These are phyloP conservation scores for Craniophora ligustri DNA, from an alignment of 2,888 invertebrate genomes.

Conservation along the genomic window DNA sequence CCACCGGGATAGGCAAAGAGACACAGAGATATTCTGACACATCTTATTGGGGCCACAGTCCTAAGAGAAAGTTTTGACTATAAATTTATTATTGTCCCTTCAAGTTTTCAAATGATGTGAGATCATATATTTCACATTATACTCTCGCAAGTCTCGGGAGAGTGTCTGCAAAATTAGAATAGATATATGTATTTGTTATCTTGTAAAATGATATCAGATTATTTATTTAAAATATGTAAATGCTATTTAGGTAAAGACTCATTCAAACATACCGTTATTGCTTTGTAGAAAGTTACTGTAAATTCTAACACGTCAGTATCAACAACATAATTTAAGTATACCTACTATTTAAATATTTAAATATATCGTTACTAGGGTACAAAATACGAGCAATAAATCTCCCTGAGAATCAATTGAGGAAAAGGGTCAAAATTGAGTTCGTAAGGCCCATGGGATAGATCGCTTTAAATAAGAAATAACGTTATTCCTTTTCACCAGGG, in stretches of 20 bases:
- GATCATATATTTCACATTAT: slow-evolving; percentile 46
- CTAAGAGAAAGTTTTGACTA: slow-evolving; percentile 46
- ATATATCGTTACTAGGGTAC: neutral
- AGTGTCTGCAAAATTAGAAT: slow-evolving; percentile 35
- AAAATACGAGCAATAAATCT: slow-evolving; percentile 1
- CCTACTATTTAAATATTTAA: neutral
- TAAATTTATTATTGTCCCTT: slow-evolving; percentile 53
- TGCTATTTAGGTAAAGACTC: too few relatives aligned
- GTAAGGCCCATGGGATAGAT: slow-evolving; percentile 3
- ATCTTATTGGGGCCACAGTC: slow-evolving; percentile 28
- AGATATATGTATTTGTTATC: slow-evolving; percentile 22
- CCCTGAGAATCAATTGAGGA: neutral
- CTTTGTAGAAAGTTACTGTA: too few relatives aligned
- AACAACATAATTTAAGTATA: too few relatives aligned
- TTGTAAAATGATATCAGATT: too few relatives aligned
- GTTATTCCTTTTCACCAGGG: neutral
- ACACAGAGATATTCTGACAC: slow-evolving; percentile 36
- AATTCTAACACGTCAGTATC: too few relatives aligned
- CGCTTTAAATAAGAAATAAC: neutral
- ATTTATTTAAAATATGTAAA: too few relatives aligned
- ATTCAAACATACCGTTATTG: too few relatives aligned
- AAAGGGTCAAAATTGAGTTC: neutral
- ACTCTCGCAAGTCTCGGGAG: slow-evolving; percentile 22
- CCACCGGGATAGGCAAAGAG: slow-evolving; percentile 38
- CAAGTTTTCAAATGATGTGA: slow-evolving; percentile 37